phyloP scores from a whole-genome alignment of 2,888 invertebrate species.

The Pterobdella sp. region DNA sequence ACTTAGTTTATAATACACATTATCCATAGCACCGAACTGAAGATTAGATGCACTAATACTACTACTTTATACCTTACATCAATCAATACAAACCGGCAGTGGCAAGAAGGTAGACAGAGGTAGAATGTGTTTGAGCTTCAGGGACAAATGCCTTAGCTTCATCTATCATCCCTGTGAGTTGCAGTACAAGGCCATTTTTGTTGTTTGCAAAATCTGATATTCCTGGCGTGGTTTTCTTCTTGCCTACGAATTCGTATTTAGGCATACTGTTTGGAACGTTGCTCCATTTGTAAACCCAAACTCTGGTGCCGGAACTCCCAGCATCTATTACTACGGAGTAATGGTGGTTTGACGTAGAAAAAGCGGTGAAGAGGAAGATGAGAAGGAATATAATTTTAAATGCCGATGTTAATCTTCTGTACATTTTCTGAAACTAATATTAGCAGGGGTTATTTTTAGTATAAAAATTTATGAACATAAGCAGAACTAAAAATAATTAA shows the following conservation, averaged over 20 bases:
- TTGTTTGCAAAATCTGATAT: conserved; percentile 23
- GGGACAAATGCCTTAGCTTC: conserved; percentile 24
- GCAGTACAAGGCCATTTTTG: background rate
- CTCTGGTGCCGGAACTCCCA: conserved; percentile 30
- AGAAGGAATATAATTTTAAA: background rate
- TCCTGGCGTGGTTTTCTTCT: conserved; percentile 19
- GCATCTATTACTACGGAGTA: conserved; percentile 30
- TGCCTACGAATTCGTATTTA: background rate
- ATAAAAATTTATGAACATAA: too few relatives aligned
- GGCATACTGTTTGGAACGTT: background rate
- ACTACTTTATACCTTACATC: too few relatives aligned
- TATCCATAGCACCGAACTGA: too few relatives aligned
- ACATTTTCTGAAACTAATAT: too few relatives aligned
- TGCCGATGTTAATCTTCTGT: too few relatives aligned
- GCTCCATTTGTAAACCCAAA: conserved; percentile 31
- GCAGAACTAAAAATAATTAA: too few relatives aligned
- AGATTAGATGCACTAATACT: too few relatives aligned
- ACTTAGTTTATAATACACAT: too few relatives aligned
- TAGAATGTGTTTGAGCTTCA: background rate
- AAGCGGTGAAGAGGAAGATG: background rate
- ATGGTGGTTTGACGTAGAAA: background rate
- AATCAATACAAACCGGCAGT: conserved; percentile 35
- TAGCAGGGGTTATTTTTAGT: too few relatives aligned
- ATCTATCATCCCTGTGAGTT: conserved; percentile 21
- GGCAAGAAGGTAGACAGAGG: conserved; percentile 32